These are phyloP conservation scores for Ctenicera cuprea DNA, from an alignment of 2,888 invertebrate genomes.

Conservation along the genomic window DNA sequence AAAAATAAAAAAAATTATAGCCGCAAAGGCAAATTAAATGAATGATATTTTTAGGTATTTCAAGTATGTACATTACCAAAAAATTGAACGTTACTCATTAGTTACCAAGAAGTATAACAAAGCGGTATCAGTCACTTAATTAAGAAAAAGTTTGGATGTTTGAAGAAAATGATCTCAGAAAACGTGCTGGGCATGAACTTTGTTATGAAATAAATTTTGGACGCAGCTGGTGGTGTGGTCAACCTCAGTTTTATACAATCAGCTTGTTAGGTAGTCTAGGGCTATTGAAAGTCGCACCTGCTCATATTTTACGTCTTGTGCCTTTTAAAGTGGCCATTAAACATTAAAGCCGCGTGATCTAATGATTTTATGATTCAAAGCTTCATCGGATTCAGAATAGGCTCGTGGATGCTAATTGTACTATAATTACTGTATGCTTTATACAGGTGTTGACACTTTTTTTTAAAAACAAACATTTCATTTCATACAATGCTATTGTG, in stretches of 20 bases:
- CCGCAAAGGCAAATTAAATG: neutral
- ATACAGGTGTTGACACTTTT: too few species aligned
- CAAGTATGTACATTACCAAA: neutral
- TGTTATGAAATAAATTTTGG: neutral
- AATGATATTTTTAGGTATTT: neutral
- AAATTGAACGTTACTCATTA: neutral
- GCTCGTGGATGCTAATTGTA: neutral
- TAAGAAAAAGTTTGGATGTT: conserved; percentile 13
- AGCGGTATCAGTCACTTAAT: conserved; percentile 1
- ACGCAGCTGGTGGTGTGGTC: conserved; percentile 36
- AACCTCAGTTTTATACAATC: conserved; percentile 32
- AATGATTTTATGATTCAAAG: conserved; percentile 20
- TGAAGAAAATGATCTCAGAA: conserved; percentile 1
- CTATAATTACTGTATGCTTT: neutral
- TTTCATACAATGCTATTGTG: too few species aligned
- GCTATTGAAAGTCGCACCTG: conserved; percentile 23
- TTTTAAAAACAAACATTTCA: too few species aligned
- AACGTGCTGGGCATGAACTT: neutral
- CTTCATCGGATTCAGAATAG: neutral
- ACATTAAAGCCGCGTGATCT: conserved; percentile 7
- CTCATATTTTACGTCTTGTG: conserved; percentile 2
- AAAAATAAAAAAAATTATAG: too few species aligned
- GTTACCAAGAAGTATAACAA: neutral
- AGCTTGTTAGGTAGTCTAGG: conserved; percentile 4
- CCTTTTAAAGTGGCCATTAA: conserved; percentile 22